Base-by-base conservation (phyloP, 2,113 vertebrate species). In the Carollia perspicillata region DNA sequence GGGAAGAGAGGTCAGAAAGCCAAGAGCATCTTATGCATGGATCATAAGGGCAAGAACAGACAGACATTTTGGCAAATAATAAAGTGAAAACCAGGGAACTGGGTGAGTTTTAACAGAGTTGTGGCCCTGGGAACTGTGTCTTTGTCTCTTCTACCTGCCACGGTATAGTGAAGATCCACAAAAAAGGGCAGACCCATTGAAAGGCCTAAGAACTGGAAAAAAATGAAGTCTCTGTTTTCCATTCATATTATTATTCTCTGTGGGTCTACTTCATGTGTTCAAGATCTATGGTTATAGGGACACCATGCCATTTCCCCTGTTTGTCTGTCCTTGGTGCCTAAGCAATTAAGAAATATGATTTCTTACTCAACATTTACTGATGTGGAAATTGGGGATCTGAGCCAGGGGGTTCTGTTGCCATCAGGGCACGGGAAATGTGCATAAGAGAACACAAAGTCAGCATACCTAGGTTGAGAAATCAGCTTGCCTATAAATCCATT, bases 291-390 rank as follows among this genome's bases (percentile, higher is more conserved):
- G 17, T 47, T 37, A 12, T 10, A 30, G 5, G 71, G 66, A 81
- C 47, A 11, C n/a, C 3, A 0, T 35, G 87, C 86, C 49, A 18
- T 72, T 96, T 93, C 55, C 90, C 89, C 74, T 51, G 33, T 58
- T 8, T 17, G 30, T 79, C 79, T 87, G 72, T 63, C 49, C 60
- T 92, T 40, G 69, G 87, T 77, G 96, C 69, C 83, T n/a, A 35
- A 84, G 80, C 86, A 75, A 40, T 95, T 42, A 93, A 84, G 83
- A 95, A 95, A 95, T 14, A 49, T 0, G 47, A 22, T 14, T 84
- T 85, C 87, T 78, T 94, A 55, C 84, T 94, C 94, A 90, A 90
- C 44, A 7, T 71, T 87, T 16, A n/a, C 9, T 44, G 66, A 92
- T 91, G 95, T 95, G 80, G 92, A 89, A 85, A 81, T 5, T 17